Evolutionary conservation across 1,140 invertebrate genomes (phyloP), one percentile per base, ranked within the genome.

Genomic region (Drosophila sp.): DNA sequence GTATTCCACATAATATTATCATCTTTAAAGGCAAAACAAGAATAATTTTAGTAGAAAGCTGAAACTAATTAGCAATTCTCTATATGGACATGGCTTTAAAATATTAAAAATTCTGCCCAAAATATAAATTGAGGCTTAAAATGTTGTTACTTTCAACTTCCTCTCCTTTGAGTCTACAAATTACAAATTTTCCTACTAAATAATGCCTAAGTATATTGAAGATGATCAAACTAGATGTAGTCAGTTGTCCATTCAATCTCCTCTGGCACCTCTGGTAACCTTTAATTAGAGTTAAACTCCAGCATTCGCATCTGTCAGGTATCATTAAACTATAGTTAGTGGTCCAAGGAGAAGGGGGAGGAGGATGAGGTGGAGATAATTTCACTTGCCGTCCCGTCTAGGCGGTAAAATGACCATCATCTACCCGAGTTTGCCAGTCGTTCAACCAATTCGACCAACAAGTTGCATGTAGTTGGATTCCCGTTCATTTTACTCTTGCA

Each of bases 401-500:
- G 8, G 6, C 55, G 55, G 17, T 23, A n/a, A 17, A 23, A 38
- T 38, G n/a, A 23, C 32, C 30, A 58, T 57, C 33, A 58, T 57
- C 33, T 30, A 57, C n/a, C 7, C 7, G n/a, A 17, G 55, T 32
- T 1, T n/a, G 23, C 56, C 32, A 57, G 17, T 57, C 5, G 44
- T 25, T 6, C 56, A 17, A 58, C 50, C 27, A 54, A 25, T 35
- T 58, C 6, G 32, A 35, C 56, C 56, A 58, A 58, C 56, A 58
- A 58, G 73, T 70, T 76, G 60, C 32, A 40, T 17, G 29, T 61
- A 61, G 40, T 38, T 25, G 33, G 35, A 27, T 8, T 17, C 25
- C 27, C 11, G 35, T 55, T 29, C 60, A 60, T 65, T 60, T 56
- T 27, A 47, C 62, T 32, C 65, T 50, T 41, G 58, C 54, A 54